Evolutionary conservation across 2,113 vertebrate species (phyloP).

Genomic region (Percopsis transmontana): DNA sequence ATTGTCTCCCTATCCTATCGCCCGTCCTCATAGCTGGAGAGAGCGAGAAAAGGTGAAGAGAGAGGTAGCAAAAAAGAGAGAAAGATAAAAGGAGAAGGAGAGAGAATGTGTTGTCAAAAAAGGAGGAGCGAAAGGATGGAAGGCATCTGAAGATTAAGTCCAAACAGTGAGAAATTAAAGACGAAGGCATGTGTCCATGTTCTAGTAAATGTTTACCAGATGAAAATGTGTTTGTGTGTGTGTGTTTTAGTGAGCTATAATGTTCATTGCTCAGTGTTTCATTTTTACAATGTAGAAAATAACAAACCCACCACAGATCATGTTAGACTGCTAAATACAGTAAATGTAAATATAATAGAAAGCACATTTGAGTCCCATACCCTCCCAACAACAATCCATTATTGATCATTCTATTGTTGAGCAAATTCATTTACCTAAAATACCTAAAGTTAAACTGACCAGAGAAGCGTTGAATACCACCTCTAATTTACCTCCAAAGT

Average conservation of each 20-base stretch:
- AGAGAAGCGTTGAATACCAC: too few relatives aligned
- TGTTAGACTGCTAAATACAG: too few relatives aligned
- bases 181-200: slow-evolving; percentile 52
- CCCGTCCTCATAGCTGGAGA: slow-evolving; percentile 57
- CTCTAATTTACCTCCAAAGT: too few relatives aligned
- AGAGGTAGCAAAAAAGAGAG: slow-evolving; percentile 20
- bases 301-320: too few relatives aligned
- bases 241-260: neutral
- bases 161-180: slow-evolving; percentile 44
- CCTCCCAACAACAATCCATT: too few relatives aligned
- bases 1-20: slow-evolving; percentile 72
- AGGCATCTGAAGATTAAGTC: slow-evolving; percentile 35
- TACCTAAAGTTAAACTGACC: too few relatives aligned
- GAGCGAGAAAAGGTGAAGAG: slow-evolving; percentile 10
- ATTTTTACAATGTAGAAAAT: neutral
- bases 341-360: too few relatives aligned
- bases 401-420: too few relatives aligned
- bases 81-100: slow-evolving; percentile 8
- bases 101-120: slow-evolving; percentile 20
- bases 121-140: slow-evolving; percentile 34
- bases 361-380: too few relatives aligned
- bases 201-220: slow-evolving; percentile 64
- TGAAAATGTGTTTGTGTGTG: slow-evolving; percentile 54
- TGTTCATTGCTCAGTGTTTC: too few relatives aligned
- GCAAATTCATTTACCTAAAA: too few relatives aligned